Evolutionary conservation across 2,888 invertebrate genomes (phyloP).

Genomic region (Trichopoda pennipes): DNA sequence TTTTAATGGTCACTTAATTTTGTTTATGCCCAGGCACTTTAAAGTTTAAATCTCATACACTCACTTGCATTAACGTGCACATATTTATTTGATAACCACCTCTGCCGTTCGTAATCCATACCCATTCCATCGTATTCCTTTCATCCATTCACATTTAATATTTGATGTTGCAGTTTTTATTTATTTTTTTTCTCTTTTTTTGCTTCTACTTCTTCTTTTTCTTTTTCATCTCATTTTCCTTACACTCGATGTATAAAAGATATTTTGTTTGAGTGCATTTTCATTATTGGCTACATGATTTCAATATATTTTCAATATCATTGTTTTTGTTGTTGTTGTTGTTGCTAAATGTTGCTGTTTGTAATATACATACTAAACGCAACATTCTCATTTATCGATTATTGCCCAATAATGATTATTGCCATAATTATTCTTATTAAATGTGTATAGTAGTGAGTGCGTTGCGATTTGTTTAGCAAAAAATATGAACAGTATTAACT

Average conservation of each 20-base stretch:
- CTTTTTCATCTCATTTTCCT: conserved; percentile 28
- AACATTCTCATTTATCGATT: conserved; percentile 74
- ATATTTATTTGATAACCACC: conserved; percentile 37
- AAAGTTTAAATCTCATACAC: conserved; percentile 50
- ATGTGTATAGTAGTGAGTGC: conserved; percentile 64
- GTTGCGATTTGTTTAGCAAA: conserved; percentile 58
- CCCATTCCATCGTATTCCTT: conserved; percentile 22
- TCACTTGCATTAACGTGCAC: conserved; percentile 23
- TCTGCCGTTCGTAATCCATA: conserved; percentile 12
- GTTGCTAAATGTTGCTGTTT: conserved; percentile 4
- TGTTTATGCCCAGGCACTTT: conserved; percentile 76
- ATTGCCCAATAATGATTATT: conserved; percentile 76
- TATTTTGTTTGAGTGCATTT: conserved; percentile 61
- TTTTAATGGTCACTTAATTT: conserved; percentile 82
- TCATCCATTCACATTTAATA: conserved; percentile 41
- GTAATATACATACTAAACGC: conserved; percentile 16
- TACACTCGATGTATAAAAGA: conserved; percentile 48
- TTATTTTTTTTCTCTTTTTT: neutral
- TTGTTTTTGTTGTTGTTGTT: conserved; percentile 7
- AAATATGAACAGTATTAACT: conserved; percentile 33
- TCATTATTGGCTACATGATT: conserved; percentile 60
- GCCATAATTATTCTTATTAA: conserved; percentile 73
- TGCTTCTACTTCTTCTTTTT: conserved; percentile 3
- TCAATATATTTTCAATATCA: conserved; percentile 39
- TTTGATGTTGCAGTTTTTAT: conserved; percentile 14